Conservation (phyloP, 2,888 invertebrate genomes). For the Conops quadrifasciatus region DNA sequence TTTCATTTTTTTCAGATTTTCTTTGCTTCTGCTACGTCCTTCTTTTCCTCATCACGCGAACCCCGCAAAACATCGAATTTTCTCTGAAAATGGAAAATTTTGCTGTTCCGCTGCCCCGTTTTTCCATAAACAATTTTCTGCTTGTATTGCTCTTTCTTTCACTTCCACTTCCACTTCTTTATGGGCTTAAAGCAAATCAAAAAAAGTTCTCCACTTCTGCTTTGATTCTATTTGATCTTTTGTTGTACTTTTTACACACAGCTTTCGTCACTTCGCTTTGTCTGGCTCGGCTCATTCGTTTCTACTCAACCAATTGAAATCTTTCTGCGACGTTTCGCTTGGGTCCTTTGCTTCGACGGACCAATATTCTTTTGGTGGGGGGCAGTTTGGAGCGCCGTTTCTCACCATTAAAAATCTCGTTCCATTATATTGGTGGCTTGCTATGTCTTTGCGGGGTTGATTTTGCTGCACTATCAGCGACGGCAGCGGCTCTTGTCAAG, state of each 20-base stretch:
- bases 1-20: slow-evolving; percentile 38
- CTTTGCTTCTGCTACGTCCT: slow-evolving; percentile 37
- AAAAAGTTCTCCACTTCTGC: slow-evolving; percentile 38
- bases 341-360: slow-evolving; percentile 30
- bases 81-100: slow-evolving; percentile 51
- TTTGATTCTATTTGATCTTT: slow-evolving; percentile 40
- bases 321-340: slow-evolving; percentile 32
- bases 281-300: slow-evolving; percentile 26
- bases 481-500: slow-evolving; percentile 19
- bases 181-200: slow-evolving; percentile 14
- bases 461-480: slow-evolving; percentile 10
- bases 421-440: slow-evolving; percentile 23
- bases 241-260: slow-evolving; percentile 35
- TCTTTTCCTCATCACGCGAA: slow-evolving; percentile 38
- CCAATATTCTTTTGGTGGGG: slow-evolving; percentile 11
- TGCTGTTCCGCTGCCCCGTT: slow-evolving; percentile 30
- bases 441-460: slow-evolving; percentile 25
- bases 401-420: slow-evolving; percentile 5
- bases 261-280: slow-evolving; percentile 36
- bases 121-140: slow-evolving; percentile 23
- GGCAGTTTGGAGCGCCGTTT: not conserved
- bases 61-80: slow-evolving; percentile 37
- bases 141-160: slow-evolving; percentile 12
- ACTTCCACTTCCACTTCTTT: not conserved
- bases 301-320: slow-evolving; percentile 19